Evolutionary conservation across 1,140 invertebrate species (phyloP), one percentile per base, ranked within the genome.

Genomic region (Panulirus ornatus): DNA sequence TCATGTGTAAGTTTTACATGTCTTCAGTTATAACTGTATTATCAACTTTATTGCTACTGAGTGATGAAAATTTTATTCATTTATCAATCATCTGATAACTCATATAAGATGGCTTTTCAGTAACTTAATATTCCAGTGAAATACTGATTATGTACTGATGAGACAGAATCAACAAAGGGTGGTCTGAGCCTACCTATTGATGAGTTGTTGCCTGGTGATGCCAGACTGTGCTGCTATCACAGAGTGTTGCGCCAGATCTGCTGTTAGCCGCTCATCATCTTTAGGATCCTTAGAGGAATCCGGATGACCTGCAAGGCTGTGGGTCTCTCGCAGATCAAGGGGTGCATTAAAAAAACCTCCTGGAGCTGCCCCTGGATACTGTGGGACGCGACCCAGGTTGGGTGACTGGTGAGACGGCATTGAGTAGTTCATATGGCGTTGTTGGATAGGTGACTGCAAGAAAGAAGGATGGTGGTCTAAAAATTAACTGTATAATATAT

Each of bases 141-240:
- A n/a, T n/a, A n/a, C n/a, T n/a, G n/a, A n/a, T n/a, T n/a, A n/a
- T n/a, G n/a, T n/a, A n/a, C n/a, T n/a, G n/a, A n/a, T n/a, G n/a
- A n/a, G n/a, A n/a, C n/a, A n/a, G n/a, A 30, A 82, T 87, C 19
- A 38, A 84, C 8, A 14, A n/a, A n/a, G n/a, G n/a, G n/a, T n/a
- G n/a, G 8, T 40, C 0, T 63, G 22, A 38, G 27, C 63, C 78
- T 87, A 96, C 95, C 95, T 96, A 93, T 96, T 96, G 87, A 96
- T 96, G 8, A 97, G 94, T 93, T 98, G 97, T 93, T 97, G 97
- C 44, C 97, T 94, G 14, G 97, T 98, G 91, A 98, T 97, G 9
- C 97, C 97, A 16, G 96, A 95, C 73, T 96, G 95, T 1, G 96
- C 95, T 2, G 95, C 75, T 91, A 95, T 92, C 30, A 94, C 93